These are phyloP conservation scores for Spea multiplicata DNA, from an alignment of 2,113 vertebrate genomes.

Conservation along the genomic window DNA sequence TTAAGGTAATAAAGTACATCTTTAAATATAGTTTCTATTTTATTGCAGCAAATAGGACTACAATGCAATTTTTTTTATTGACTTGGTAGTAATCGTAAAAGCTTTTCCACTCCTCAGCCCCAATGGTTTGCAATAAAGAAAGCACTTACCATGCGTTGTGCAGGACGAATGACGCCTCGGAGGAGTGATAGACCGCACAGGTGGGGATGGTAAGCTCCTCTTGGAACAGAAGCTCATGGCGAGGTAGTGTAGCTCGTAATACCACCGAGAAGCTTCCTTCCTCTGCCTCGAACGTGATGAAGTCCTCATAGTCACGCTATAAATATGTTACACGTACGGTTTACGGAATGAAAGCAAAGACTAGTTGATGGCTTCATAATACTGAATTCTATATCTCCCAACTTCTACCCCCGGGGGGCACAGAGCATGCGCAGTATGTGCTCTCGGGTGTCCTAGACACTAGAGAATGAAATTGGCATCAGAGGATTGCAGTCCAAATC, in stretches of 20 bases:
- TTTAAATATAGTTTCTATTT: too few species aligned
- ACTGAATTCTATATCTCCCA: not conserved
- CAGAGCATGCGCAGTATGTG: too few species aligned
- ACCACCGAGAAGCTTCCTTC: constrained; percentile 75
- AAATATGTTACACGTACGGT: not conserved
- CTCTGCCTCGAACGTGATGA: constrained; percentile 74
- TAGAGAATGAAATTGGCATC: too few species aligned
- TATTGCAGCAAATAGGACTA: too few species aligned
- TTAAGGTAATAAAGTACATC: too few species aligned
- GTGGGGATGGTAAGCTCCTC: constrained; percentile 67
- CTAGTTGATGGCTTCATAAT: not conserved
- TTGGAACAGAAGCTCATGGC: constrained; percentile 67
- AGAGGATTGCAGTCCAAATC: too few species aligned
- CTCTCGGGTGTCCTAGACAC: too few species aligned
- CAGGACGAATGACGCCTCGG: constrained; percentile 65
- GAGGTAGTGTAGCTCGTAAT: constrained; percentile 71
- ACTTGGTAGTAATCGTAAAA: too few species aligned
- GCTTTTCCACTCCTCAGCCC: too few species aligned
- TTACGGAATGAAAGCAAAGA: not conserved
- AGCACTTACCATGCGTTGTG: constrained; percentile 75
- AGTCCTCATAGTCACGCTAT: constrained; percentile 82
- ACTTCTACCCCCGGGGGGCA: too few species aligned
- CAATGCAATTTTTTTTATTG: too few species aligned
- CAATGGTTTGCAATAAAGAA: not conserved
- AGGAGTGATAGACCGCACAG: constrained; percentile 71